Evolutionary conservation across 2,888 invertebrate genomes (phyloP), one percentile per base, ranked within the genome.

Genomic region (Argynnis bischoffii): DNA sequence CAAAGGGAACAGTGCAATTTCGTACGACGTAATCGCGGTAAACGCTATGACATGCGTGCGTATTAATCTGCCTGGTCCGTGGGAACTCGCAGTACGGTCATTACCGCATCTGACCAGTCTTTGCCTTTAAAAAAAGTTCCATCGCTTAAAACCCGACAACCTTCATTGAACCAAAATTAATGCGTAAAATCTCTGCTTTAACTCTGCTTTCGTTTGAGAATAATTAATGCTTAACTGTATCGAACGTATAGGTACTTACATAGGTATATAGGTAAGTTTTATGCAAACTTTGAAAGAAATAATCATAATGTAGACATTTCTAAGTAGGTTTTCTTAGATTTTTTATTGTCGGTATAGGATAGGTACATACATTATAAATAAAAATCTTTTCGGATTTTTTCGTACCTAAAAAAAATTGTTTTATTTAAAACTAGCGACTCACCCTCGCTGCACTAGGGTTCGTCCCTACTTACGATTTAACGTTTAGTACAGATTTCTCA

Each of bases 11-110:
- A 59, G 64, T 60, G 66, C 66, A 69, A 71, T 71, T 71, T 69
- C 59, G 66, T 67, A 56, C 63, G 66, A 70, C 70, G 74, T 72
- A 74, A 75, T 74, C 74, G 74, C 71, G 66, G 73, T 76, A 75
- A 77, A 75, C 67, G 71, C 70, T 74, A 74, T 76, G 75, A 76
- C 77, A 77, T 77, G 77, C 74, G 76, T 74, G 73, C 63, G 72
- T 66, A 71, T 73, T 74, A 74, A 72, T 71, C 71, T 66, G 59
- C 35, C 65, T 51, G 57, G 54, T 71, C 67, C 77, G 76, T 75
- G 76, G 75, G 76, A 75, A 75, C 69, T 50, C 48, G 53, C 54
- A 48, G 53, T 54, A 55, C 60, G 60, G 64, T 61, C 64, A 67
- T 71, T 65, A 69, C 69, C 47, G 59, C 35, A 41, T 41, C 35